Evolutionary conservation across 2,797 vertebrate species (phyloP).

Genomic region (Sarcophilus harrisii): DNA sequence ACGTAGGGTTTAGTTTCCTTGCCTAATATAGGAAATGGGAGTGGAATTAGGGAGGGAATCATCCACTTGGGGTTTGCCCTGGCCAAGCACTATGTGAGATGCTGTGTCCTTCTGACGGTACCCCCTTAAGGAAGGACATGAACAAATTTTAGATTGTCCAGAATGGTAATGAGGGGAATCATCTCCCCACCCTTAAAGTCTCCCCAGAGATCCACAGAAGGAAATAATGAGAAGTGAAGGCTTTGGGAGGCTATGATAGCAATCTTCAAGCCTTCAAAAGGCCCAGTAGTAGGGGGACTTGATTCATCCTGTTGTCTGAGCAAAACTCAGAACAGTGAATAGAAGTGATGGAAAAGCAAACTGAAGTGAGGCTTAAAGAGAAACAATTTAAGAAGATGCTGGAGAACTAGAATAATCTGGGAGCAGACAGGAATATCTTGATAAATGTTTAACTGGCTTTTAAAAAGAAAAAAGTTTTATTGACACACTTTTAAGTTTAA

Average conservation of each 20-base stretch:
- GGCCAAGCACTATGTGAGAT: neutral
- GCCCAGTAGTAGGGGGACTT: neutral
- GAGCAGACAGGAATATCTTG: neutral
- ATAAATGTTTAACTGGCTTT: neutral
- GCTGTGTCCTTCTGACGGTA: neutral
- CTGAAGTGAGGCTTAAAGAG: neutral
- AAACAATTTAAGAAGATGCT: neutral
- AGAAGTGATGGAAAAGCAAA: neutral
- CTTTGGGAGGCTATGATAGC: neutral
- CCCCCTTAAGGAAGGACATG: neutral
- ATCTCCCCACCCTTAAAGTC: too few relatives aligned
- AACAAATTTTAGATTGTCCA: neutral
- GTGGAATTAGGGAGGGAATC: accelerated
- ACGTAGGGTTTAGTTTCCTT: neutral
- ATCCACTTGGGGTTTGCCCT: neutral
- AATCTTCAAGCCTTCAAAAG: neutral
- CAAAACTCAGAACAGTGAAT: neutral
- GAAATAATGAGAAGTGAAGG: neutral
- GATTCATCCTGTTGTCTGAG: neutral
- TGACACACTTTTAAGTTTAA: neutral
- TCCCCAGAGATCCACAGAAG: neutral
- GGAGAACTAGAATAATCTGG: neutral
- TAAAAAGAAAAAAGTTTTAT: neutral
- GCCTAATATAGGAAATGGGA: neutral
- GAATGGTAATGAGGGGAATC: neutral